Evolutionary conservation across 1,140 invertebrate genomes (phyloP).

Genomic region (Bilobella aurantiaca): DNA sequence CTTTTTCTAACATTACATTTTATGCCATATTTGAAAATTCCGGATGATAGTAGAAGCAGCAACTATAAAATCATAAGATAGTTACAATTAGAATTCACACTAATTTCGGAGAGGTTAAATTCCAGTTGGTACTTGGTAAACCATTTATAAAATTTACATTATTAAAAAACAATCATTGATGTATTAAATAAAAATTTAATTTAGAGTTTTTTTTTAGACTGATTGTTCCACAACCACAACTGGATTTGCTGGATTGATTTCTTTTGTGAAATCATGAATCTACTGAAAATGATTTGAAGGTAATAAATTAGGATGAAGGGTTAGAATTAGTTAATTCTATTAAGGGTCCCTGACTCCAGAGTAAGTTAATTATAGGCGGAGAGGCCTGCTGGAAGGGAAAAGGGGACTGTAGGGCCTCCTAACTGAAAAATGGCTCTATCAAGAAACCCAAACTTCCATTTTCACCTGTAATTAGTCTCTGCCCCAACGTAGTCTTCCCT

Average conservation of each 20-base stretch:
- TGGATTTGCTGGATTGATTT: too few relatives aligned
- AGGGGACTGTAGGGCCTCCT: background rate
- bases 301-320: background rate
- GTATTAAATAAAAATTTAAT: background rate
- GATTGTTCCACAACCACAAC: too few relatives aligned
- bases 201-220: too few relatives aligned
- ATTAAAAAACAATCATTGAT: background rate
- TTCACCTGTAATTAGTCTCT: background rate
- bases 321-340: background rate
- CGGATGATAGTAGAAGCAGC: background rate
- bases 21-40: background rate
- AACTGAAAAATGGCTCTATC: background rate
- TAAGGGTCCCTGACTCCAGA: background rate
- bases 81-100: background rate
- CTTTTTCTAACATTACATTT: background rate
- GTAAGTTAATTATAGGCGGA: background rate
- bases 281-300: background rate
- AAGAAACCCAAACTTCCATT: background rate
- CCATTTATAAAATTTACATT: background rate
- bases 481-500: background rate
- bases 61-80: background rate
- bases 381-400: background rate
- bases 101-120: background rate
- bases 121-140: background rate
- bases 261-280: too few relatives aligned